These are phyloP conservation scores for human (Homo sapiens) DNA, from an alignment of 2,113 vertebrate species.

Conservation along the genomic window GRCh38 chr17:74597001-74597500, in stretches of 20 bases:
- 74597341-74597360: no score
- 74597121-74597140: not conserved
- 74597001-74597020: not conserved
- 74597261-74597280: not conserved
- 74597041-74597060: not conserved
- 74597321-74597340: not conserved
- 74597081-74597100: not conserved
- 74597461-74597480: not conserved
- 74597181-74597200: no score
- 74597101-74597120: not conserved
- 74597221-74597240: not conserved
- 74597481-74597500: no score
- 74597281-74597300: not conserved
- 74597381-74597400: no score
- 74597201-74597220: no score
- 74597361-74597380: no score
- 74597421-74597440: no score
- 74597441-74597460: no score
- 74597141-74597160: not conserved
- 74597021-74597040: not conserved
- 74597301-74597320: not conserved
- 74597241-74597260: no score
- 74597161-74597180: not conserved
- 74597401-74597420: no score
- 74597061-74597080: not conserved